Evolutionary conservation across 37 sponge, comb jelly and placozoan genomes (phyloP).

Genomic region (Geodia barretti): DNA sequence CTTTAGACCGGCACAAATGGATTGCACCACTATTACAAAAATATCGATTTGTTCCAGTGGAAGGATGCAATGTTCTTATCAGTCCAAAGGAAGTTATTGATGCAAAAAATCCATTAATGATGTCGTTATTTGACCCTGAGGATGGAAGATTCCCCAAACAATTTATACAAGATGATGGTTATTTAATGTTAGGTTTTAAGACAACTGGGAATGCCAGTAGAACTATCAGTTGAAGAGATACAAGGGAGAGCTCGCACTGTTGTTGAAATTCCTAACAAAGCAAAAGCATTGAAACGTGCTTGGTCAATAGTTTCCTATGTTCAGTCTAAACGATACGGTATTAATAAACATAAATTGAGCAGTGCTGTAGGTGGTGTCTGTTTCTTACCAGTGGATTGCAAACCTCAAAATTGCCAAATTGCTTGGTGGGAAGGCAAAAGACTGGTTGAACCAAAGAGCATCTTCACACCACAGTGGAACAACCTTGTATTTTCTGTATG

Average conservation of each 20-base stretch:
- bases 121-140: constrained; percentile 8
- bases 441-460: constrained; percentile 16
- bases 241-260: constrained; percentile 47
- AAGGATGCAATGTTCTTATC: neutral
- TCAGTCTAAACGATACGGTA: neutral
- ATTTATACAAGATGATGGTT: constrained; percentile 4
- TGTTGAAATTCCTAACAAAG: neutral
- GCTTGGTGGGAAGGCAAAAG: constrained; percentile 31
- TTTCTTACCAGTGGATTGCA: constrained; percentile 25
- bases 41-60: constrained; percentile 30
- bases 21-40: constrained; percentile 14
- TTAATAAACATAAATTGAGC: neutral
- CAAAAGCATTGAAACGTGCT: constrained; percentile 25
- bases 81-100: constrained; percentile 34
- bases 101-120: constrained; percentile 4
- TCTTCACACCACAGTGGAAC: neutral
- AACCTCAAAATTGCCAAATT: constrained; percentile 21
- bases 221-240: constrained; percentile 31
- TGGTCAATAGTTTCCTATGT: constrained; percentile 19
- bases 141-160: constrained; percentile 58
- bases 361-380: constrained; percentile 14
- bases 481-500: constrained; percentile 21
- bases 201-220: constrained; percentile 37
- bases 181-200: constrained; percentile 1
- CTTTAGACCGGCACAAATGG: constrained; percentile 30